phyloP scores from a whole-genome alignment of 2,113 vertebrate species.

The Tinamus guttatus region DNA sequence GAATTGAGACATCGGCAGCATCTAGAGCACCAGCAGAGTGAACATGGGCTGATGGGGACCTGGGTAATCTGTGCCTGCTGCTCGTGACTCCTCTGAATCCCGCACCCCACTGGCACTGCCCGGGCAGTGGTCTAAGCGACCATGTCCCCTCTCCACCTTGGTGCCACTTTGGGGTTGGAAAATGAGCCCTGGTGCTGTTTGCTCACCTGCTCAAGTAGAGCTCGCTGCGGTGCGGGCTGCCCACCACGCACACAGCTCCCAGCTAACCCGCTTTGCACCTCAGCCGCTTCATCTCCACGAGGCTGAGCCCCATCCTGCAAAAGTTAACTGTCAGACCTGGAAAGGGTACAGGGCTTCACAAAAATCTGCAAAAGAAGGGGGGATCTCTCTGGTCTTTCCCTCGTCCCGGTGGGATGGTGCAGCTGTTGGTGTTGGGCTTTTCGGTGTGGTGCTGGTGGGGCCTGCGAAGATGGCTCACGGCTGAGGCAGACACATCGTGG shows the following conservation, averaged over 20 bases:
- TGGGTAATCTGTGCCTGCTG: neutral
- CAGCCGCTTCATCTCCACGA: neutral
- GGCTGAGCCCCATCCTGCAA: neutral
- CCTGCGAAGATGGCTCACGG: neutral
- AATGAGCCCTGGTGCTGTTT: neutral
- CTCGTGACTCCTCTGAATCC: neutral
- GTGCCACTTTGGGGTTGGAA: neutral
- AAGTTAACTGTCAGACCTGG: neutral
- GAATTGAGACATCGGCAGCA: too few species aligned
- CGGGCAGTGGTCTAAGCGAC: neutral
- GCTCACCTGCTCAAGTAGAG: fast-evolving
- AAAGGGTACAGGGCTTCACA: fast-evolving
- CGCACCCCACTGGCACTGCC: fast-evolving
- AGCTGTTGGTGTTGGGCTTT: fast-evolving
- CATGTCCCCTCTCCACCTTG: neutral
- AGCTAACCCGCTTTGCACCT: neutral
- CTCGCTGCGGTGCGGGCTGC: neutral
- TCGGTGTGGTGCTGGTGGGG: neutral
- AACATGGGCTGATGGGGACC: too few species aligned
- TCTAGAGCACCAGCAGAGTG: neutral
- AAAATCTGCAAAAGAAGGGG: neutral
- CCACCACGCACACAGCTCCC: neutral
- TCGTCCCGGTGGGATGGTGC: fast-evolving
- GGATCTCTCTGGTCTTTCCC: neutral
- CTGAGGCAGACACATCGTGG: fast-evolving